Evolutionary conservation across 2,113 vertebrate species (phyloP), one percentile per base, ranked within the genome.

Genomic region (Amazona guildingii): DNA sequence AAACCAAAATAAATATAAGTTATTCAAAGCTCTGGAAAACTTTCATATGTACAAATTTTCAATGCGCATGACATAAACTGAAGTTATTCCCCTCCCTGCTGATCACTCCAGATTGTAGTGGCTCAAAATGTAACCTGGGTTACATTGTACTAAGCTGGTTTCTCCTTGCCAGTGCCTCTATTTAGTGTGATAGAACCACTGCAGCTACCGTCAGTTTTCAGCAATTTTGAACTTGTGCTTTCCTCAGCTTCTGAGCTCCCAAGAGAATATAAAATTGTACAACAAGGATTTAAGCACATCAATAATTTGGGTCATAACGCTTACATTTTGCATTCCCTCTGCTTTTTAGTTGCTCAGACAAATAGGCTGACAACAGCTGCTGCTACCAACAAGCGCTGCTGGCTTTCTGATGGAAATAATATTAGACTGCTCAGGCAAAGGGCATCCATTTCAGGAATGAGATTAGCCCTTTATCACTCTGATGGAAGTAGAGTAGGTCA

Each of bases 171-270:
- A 7, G 13, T 4, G 1, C 41, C 54, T 54, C 43, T 29, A 11
- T 17, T 66, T 2, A 4, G 10, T 2, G 1, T 5, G 14, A 13
- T 28, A 52, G 46, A 24, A 52, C 27, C 59, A 8, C 4, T 33
- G 63, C 62, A 75, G 31, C 33, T 10, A 2, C 72, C 41, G 24
- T 10, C 61, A 66, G 49, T 29, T 46, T 61, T 28, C 9, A 6
- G 14, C 0, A 4, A 13, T 1, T 0, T 11, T 41, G 46, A 51
- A 14, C 44, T 37, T 8, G 4, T 7, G 21, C 24, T 61, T 43
- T 62, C 28, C 41, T 54, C 49, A 39, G 11, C 35, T 48, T 29
- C 66, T 19, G 21, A 54, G 51, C 3, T n/a, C n/a, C 23, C 3
- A 1, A 27, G 24, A 20, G 10, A 62, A 49, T 28, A 57, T 12